phyloP scores from a whole-genome alignment of 2,797 vertebrate genomes.

The Orientallactaga sibirica region DNA sequence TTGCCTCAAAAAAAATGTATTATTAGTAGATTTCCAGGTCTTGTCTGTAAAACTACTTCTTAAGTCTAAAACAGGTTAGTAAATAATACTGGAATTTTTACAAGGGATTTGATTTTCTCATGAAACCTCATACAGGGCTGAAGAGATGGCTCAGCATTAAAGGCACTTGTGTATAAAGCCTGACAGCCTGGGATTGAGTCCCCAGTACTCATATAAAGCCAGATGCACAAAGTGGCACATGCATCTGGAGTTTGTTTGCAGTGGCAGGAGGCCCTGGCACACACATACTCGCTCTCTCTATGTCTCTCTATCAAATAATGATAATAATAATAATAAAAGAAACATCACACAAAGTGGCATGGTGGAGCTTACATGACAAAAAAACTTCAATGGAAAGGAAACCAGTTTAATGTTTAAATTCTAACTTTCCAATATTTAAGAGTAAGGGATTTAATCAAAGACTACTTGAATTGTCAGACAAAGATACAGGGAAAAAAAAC shows the following conservation, averaged over 20 bases:
- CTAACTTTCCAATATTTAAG: neutral
- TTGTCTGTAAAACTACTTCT: neutral
- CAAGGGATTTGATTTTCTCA: conserved; percentile 45
- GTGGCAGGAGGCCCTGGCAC: too few species aligned
- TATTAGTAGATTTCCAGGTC: neutral
- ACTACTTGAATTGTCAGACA: neutral
- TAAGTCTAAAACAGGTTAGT: conserved; percentile 9
- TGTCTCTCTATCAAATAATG: too few species aligned
- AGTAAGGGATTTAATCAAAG: neutral
- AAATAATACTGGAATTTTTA: neutral
- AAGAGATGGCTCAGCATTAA: too few species aligned
- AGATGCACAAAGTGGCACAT: too few species aligned
- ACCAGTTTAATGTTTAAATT: conserved; percentile 34
- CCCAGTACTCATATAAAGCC: too few species aligned
- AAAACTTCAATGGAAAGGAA: neutral
- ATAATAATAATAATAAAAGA: too few species aligned
- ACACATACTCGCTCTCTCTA: too few species aligned
- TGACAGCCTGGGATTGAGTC: too few species aligned
- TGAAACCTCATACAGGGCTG: neutral
- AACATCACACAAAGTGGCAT: neutral
- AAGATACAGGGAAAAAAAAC: neutral
- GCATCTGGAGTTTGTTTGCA: too few species aligned
- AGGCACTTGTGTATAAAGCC: too few species aligned
- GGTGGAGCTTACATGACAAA: neutral
- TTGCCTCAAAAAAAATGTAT: neutral